Base-by-base conservation (phyloP, 1,140 invertebrate genomes). In the Eciton burchellii region DNA sequence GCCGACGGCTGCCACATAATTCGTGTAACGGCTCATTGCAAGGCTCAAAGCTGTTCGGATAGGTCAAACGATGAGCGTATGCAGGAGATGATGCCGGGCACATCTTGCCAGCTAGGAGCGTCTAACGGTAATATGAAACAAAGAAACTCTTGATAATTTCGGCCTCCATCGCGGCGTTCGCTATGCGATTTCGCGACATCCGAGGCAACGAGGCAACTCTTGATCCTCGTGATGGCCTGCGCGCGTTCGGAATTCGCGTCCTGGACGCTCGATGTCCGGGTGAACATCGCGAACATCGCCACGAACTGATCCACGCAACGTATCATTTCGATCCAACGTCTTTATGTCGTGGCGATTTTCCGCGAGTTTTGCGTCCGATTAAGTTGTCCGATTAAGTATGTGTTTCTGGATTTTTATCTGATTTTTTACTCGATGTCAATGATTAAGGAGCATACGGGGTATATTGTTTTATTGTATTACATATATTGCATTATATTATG, bases 31-130 rank as follows among this genome's bases (percentile, higher is more conserved):
- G 91, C 88, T 92, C 70, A 89, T 88, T 66, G 86, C 83, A 83
- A 82, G 83, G 82, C 89, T 89, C 79, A 68, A 85, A 85, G 83
- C 81, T 88, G 66, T 88, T 72, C 60, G 70, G 41, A 68, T 74
- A 71, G 70, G 89, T 85, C 81, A 57, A 86, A 89, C 85, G 72
- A 89, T 83, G 90, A 92, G 68, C 81, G 92, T 90, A 90, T 90
- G 70, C 84, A 83, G 89, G 93, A 93, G 89, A 94, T 93, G 93
- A 94, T 94, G 93, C 92, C 92, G 88, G 91, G 90, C 85, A 91
- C 90, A 56, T 90, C 92, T 89, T 89, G 91, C 85, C 92, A 92
- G 89, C 87, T 90, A 84, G 92, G 86, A 86, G 90, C 90, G 88
- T 90, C 91, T 84, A 92, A 90, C 86, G 92, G 90, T 92, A 90